Base-by-base conservation (phyloP, 2,797 vertebrate genomes). In the Allobates femoralis region DNA sequence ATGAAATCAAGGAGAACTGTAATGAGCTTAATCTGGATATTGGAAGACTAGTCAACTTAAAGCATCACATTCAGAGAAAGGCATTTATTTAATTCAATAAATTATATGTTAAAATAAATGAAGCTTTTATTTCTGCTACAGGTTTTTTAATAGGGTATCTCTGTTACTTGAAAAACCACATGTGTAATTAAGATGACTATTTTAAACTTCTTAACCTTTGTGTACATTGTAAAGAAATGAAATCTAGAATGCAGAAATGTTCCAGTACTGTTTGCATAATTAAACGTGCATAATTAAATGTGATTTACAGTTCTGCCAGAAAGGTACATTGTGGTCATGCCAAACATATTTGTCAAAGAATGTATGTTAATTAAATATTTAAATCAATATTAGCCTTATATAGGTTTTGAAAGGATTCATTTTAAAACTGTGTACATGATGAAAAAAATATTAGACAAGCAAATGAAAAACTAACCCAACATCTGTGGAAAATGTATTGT, bases 401-500 rank as follows among this genome's bases (percentile, higher is more conserved):
- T 23, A 32, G 56, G 30, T 37, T 73, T 58, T 53, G 18, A 41
- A 34, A 12, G 55, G 30, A 81, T 81, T 75, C 5, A 66, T 67
- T 69, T 53, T 28, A 76, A n/a, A 84, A 76, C 56, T 84, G 69
- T 37, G 53, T 41, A 82, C 51, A 82, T 71, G 32, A 32, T 51
- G 66, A 78, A 53, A 58, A 71, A 55, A 12, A 11, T 69, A 85
- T 67, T 51, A 58, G 67, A 84, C 23, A 79, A 55, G 83, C 6
- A n/a, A 53, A 28, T 62, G 28, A 46, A 56, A 41, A 85, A 14
- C 62, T 79, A 71, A 69, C 60, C 58, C 62, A 56, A 77, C 73
- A 86, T 86, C 79, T 82, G 79, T 64, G 71, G n/a, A 82, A 81
- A 55, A 77, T 80, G 23, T 30, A 56, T 41, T 67, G 30, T 0